Percentiles rank a stretch among this genome's conserved stretches.
Conservation (phyloP, 2,888 invertebrate genomes). For the Xylophagus ater region DNA sequence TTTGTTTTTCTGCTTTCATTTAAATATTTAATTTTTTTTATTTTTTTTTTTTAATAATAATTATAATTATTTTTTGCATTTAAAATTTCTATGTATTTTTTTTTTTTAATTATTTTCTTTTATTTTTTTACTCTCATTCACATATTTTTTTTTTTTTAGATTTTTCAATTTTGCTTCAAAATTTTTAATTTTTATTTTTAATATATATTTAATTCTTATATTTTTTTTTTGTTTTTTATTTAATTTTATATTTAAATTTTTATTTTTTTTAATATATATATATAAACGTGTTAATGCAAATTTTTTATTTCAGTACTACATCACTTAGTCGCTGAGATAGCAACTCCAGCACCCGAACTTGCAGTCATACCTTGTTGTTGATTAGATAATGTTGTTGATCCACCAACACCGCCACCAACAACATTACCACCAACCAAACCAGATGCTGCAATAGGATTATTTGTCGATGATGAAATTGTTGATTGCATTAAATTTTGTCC, state of each 20-base stretch:
- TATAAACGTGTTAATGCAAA: slow-evolving; percentile 18
- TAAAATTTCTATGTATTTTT: slow-evolving; percentile 15
- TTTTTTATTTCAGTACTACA: slow-evolving; percentile 25
- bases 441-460: slow-evolving; percentile 7
- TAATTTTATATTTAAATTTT: slow-evolving; percentile 5
- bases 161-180: slow-evolving; percentile 18
- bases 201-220: slow-evolving; percentile 2
- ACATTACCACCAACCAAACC: slow-evolving; percentile 1
- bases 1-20: slow-evolving; percentile 18
- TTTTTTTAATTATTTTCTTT: slow-evolving; percentile 9
- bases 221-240: slow-evolving; percentile 8
- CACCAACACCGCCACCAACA: slow-evolving; percentile 23
- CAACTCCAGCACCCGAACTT: slow-evolving; percentile 23
- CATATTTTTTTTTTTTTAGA: slow-evolving; percentile 18
- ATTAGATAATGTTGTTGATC: slow-evolving; percentile 28
- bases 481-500: slow-evolving; percentile 5
- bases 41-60: slow-evolving; percentile 11
- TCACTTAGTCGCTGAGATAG: slow-evolving; percentile 26
- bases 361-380: slow-evolving; percentile 19
- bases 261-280: slow-evolving; percentile 9
- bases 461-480: slow-evolving; percentile 12
- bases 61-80: slow-evolving; percentile 18
- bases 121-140: slow-evolving; percentile 15
- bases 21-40: slow-evolving; percentile 4
- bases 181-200: slow-evolving; percentile 16